Evolutionary conservation across 1,140 invertebrate species (phyloP).

Genomic region (Prorops nasuta): DNA sequence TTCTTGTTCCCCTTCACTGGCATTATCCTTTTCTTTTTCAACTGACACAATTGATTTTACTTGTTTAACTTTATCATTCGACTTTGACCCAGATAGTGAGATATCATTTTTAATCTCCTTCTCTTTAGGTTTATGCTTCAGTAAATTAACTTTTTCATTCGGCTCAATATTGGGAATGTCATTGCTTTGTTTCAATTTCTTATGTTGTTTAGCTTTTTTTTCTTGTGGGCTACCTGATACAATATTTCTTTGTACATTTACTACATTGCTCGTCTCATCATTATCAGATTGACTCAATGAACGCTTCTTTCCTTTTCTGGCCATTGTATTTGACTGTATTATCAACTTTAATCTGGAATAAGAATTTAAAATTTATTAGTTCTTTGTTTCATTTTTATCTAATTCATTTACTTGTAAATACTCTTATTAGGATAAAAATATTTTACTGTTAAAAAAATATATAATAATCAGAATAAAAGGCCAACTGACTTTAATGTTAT

Average conservation of each 20-base stretch:
- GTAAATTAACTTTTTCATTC: neutral
- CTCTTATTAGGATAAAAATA: no score
- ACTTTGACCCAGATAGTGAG: neutral
- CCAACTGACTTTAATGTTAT: no score
- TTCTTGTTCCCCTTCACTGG: neutral
- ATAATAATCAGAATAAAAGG: no score
- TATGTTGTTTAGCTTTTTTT: neutral
- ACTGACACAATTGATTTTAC: neutral
- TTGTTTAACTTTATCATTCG: neutral
- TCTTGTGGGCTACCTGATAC: no score
- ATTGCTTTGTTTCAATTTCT: conserved; percentile 3
- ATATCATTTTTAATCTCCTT: neutral
- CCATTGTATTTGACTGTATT: no score
- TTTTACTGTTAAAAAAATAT: no score
- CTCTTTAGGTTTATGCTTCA: conserved; percentile 2
- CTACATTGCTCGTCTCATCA: neutral
- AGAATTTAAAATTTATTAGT: no score
- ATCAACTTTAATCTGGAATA: no score
- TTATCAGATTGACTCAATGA: neutral
- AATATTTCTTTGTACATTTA: no score
- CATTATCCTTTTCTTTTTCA: neutral
- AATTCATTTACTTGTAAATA: no score
- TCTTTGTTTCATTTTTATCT: no score
- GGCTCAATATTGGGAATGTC: conserved; percentile 12
- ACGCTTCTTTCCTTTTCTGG: conserved; percentile 26